Percentiles rank a stretch among this genome's conserved stretches.
phyloP scores from a whole-genome alignment of 2,113 vertebrate genomes.

The Gymnarchus niloticus region DNA sequence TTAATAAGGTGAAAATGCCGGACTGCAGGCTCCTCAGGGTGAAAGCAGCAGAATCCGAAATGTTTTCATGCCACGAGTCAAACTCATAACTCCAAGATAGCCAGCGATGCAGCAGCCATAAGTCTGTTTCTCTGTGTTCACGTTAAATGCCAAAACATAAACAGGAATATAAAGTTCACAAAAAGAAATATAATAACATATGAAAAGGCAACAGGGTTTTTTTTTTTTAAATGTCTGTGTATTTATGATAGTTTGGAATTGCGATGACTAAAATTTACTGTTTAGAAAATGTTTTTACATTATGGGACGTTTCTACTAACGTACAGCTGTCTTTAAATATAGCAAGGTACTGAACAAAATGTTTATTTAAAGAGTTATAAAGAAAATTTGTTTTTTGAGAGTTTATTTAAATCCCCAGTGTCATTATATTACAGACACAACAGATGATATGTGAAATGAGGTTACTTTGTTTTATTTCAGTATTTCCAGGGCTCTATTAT shows the following conservation, averaged over 20 bases:
- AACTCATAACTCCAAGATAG: conserved; percentile 16
- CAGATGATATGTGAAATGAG: conserved; percentile 23
- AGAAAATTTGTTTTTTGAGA: conserved; percentile 48
- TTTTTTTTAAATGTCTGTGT: not conserved
- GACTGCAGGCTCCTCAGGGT: conserved; percentile 42
- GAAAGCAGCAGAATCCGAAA: conserved; percentile 33
- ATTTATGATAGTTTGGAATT: not conserved
- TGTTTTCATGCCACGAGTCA: conserved; percentile 24
- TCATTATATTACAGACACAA: conserved; percentile 52
- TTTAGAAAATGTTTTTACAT: not conserved
- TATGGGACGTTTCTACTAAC: not conserved
- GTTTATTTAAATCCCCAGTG: conserved; percentile 37
- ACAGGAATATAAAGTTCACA: not conserved
- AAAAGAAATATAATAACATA: not conserved
- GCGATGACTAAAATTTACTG: not conserved
- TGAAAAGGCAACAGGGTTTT: not conserved
- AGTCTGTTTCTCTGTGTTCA: not conserved
- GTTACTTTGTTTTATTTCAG: conserved; percentile 15
- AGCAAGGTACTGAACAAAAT: not conserved
- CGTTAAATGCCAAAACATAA: not conserved
- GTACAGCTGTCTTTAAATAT: not conserved
- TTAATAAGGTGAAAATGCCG: conserved; percentile 53
- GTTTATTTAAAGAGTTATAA: conserved; percentile 32
- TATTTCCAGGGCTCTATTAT: conserved; percentile 23
- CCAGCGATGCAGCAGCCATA: not conserved